phyloP scores from a whole-genome alignment of 2,797 vertebrate species.

The Sebastes oblongus region DNA sequence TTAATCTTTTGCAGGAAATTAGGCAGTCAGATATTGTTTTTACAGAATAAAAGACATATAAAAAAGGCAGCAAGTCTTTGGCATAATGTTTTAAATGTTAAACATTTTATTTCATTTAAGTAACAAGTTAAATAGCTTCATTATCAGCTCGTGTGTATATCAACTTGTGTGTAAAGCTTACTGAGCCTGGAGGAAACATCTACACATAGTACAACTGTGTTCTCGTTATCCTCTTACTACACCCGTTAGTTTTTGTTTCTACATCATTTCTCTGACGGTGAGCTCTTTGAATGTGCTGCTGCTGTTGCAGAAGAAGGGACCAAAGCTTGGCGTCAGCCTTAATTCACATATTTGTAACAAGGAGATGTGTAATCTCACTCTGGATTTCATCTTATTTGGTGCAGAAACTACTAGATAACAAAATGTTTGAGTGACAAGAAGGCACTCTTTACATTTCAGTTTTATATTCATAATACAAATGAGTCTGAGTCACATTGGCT shows the following conservation, averaged over 20 bases:
- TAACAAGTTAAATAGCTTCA: background rate
- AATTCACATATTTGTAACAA: constrained; percentile 33
- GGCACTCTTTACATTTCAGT: background rate
- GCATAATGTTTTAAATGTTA: background rate
- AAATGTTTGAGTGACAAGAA: constrained; percentile 2
- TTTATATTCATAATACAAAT: constrained; percentile 14
- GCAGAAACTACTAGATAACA: background rate
- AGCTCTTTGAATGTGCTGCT: constrained; percentile 20
- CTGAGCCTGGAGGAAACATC: background rate
- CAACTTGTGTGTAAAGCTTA: background rate
- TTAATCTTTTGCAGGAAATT: background rate
- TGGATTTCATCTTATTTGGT: background rate
- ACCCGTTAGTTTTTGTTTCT: background rate
- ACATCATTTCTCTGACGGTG: background rate
- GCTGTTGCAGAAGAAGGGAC: constrained; percentile 16
- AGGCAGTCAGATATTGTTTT: background rate
- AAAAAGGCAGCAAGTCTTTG: background rate
- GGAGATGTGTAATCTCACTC: background rate
- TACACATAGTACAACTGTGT: background rate
- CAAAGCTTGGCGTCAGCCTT: constrained; percentile 44
- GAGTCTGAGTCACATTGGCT: background rate
- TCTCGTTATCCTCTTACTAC: constrained; percentile 1
- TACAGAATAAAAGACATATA: background rate
- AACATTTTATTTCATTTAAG: background rate
- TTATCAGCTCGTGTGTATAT: background rate